Evolutionary conservation across 1,140 invertebrate genomes (phyloP).

Genomic region (Neodiprion fabricii): DNA sequence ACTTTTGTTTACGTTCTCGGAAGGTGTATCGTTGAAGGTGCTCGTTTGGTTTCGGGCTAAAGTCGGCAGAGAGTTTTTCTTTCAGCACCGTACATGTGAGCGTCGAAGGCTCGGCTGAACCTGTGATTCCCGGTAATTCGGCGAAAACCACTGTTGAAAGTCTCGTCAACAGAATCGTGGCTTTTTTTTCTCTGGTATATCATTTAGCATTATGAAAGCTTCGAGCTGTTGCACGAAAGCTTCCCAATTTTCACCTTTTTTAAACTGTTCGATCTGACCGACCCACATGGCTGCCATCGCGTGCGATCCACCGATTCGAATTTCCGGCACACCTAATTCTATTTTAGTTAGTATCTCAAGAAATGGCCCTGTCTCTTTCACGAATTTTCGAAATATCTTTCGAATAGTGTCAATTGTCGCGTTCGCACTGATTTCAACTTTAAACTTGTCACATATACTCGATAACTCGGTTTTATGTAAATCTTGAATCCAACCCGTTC

Average conservation of each 20-base stretch:
- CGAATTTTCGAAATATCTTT: not conserved
- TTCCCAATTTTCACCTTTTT: not conserved
- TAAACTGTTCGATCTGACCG: not conserved
- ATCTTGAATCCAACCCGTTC: constrained; percentile 19
- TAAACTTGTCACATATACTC: constrained; percentile 17
- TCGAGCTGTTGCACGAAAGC: not conserved
- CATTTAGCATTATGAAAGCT: constrained; percentile 16
- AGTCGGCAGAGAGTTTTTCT: constrained; percentile 1
- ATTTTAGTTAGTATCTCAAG: not conserved
- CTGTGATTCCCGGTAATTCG: constrained; percentile 9
- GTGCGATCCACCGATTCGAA: not conserved
- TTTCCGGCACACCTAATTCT: not conserved
- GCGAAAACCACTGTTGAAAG: constrained; percentile 8
- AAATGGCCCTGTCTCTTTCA: not conserved
- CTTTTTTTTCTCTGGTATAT: constrained; percentile 6
- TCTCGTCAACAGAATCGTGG: constrained; percentile 6
- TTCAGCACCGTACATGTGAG: not conserved
- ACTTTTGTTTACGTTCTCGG: constrained; percentile 17
- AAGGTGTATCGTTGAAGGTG: constrained; percentile 16
- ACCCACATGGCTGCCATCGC: not conserved
- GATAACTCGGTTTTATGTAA: constrained; percentile 12
- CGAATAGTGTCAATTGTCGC: not conserved
- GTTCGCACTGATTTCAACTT: not conserved
- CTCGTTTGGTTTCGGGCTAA: constrained; percentile 9
- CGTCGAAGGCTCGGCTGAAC: not conserved